Conservation (phyloP, 2,888 invertebrate species). For the Apomyelois bistriatella region DNA sequence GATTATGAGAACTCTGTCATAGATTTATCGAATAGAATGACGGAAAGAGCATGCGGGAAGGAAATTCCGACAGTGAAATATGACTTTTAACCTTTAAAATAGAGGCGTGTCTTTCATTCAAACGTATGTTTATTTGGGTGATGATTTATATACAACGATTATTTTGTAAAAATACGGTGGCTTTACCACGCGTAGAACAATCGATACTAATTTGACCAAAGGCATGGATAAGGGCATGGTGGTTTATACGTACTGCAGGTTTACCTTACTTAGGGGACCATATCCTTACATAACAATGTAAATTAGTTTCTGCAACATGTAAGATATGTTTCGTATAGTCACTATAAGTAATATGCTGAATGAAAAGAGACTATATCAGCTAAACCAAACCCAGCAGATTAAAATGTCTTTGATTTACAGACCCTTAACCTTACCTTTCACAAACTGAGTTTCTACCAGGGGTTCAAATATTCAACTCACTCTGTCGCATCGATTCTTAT, state of each 20-base stretch:
- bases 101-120: not conserved
- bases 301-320: too few species aligned
- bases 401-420: not conserved
- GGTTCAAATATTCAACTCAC: constrained; percentile 9
- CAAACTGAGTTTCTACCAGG: not conserved
- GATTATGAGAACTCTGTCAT: constrained; percentile 5
- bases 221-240: too few species aligned
- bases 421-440: not conserved
- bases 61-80: constrained; percentile 8
- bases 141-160: not conserved
- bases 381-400: not conserved
- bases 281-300: too few species aligned
- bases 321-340: too few species aligned
- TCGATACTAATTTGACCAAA: too few species aligned
- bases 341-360: not conserved
- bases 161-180: not conserved
- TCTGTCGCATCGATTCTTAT: constrained; percentile 22
- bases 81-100: not conserved
- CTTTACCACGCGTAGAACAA: too few species aligned
- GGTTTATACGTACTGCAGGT: too few species aligned
- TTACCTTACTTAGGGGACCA: too few species aligned
- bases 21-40: constrained; percentile 10
- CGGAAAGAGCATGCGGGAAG: not conserved
- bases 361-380: not conserved
- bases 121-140: not conserved